Evolutionary conservation across 2,888 invertebrate species (phyloP).

Genomic region (Cheilosia soror): DNA sequence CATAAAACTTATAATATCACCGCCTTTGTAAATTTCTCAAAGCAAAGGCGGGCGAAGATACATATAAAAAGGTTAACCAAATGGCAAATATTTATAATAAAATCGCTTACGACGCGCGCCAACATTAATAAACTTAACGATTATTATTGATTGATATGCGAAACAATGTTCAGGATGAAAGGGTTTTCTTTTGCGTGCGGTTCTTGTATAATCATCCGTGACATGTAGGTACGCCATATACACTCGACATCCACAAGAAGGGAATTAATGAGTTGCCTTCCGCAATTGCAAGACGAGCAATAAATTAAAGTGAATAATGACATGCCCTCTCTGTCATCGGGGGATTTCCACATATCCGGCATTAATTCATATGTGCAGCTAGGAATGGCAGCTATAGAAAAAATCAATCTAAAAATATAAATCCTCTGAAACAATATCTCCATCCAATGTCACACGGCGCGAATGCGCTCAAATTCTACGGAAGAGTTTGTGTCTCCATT

Average conservation of each 20-base stretch:
- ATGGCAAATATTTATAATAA: slow-evolving; percentile 42
- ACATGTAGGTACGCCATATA: slow-evolving; percentile 36
- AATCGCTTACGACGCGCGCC: slow-evolving; percentile 3
- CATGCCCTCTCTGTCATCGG: slow-evolving; percentile 45
- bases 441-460: slow-evolving; percentile 44
- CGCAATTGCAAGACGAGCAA: slow-evolving; percentile 48
- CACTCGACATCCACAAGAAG: slow-evolving; percentile 19
- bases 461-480: slow-evolving; percentile 5
- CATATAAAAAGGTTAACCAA: neutral
- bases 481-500: slow-evolving; percentile 52
- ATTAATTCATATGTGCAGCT: neutral
- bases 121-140: slow-evolving; percentile 66
- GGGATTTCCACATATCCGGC: slow-evolving; percentile 35
- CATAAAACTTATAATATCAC: slow-evolving; percentile 28
- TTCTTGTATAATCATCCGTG: slow-evolving; percentile 31
- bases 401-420: slow-evolving; percentile 39
- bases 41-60: neutral
- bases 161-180: slow-evolving; percentile 6
- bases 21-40: slow-evolving; percentile 37
- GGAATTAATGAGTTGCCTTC: slow-evolving; percentile 61
- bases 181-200: slow-evolving; percentile 53
- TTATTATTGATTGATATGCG: slow-evolving; percentile 66
- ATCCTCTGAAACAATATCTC: slow-evolving; percentile 42
- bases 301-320: slow-evolving; percentile 58
- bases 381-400: neutral